Evolutionary conservation across 2,888 invertebrate genomes (phyloP).

Genomic region (Parnassius orleans): DNA sequence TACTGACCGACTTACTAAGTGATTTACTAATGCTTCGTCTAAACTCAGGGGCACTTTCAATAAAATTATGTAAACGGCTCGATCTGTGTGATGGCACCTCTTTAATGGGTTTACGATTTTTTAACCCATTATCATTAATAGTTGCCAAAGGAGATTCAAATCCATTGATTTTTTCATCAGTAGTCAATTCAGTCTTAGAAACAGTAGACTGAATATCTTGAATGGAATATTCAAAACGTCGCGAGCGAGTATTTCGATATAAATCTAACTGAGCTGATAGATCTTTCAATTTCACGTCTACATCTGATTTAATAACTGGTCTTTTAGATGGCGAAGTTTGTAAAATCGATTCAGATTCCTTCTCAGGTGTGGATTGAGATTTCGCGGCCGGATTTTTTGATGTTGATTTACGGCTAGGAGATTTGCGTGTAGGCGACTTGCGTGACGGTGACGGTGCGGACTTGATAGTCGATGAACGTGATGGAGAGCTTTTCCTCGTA

Average conservation of each 20-base stretch:
- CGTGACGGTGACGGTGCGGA: constrained; percentile 62
- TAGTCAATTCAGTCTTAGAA: constrained; percentile 40
- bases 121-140: constrained; percentile 49
- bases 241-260: constrained; percentile 53
- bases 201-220: constrained; percentile 50
- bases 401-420: constrained; percentile 69
- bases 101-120: constrained; percentile 55
- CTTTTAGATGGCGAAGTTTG: constrained; percentile 55
- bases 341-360: constrained; percentile 47
- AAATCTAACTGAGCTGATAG: constrained; percentile 49
- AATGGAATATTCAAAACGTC: constrained; percentile 60
- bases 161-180: constrained; percentile 58
- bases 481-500: constrained; percentile 63
- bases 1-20: constrained; percentile 61
- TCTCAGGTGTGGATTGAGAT: constrained; percentile 59
- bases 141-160: constrained; percentile 41
- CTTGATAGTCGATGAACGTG: constrained; percentile 38
- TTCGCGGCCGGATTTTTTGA: constrained; percentile 71
- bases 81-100: constrained; percentile 61
- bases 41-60: constrained; percentile 55
- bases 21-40: constrained; percentile 64
- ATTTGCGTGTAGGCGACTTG: constrained; percentile 77
- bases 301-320: constrained; percentile 44
- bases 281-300: constrained; percentile 48
- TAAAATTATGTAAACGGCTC: constrained; percentile 56